These are phyloP conservation scores for Drosophila burlai DNA, from an alignment of 1,140 invertebrate species.

Conservation along the genomic window DNA sequence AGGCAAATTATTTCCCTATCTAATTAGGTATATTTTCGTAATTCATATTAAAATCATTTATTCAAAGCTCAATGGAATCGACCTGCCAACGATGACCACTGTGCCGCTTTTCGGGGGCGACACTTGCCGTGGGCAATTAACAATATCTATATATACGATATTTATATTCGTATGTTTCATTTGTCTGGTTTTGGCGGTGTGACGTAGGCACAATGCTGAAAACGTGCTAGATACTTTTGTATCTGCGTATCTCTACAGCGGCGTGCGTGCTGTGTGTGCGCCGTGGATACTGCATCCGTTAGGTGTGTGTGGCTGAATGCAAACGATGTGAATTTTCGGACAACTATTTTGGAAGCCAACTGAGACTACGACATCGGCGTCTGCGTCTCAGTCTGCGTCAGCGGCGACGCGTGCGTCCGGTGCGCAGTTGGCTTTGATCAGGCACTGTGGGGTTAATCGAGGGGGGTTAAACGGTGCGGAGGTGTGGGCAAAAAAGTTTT, in stretches of 20 bases:
- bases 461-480: not conserved
- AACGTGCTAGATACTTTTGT: constrained; percentile 73
- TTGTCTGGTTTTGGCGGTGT: constrained; percentile 72
- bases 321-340: constrained; percentile 75
- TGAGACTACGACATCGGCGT: constrained; percentile 7
- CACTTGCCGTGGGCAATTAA: constrained; percentile 74
- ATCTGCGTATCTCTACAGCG: constrained; percentile 46
- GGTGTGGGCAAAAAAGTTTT: constrained; percentile 34
- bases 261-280: constrained; percentile 36
- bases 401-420: constrained; percentile 70
- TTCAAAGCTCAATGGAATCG: constrained; percentile 22
- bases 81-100: constrained; percentile 21
- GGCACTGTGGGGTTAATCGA: constrained; percentile 18
- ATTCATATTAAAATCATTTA: not conserved
- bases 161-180: constrained; percentile 42
- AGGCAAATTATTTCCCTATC: not conserved
- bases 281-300: constrained; percentile 73
- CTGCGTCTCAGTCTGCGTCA: constrained; percentile 20
- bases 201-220: constrained; percentile 69
- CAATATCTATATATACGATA: constrained; percentile 50
- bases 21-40: not conserved
- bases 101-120: constrained; percentile 53
- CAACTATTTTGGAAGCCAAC: constrained; percentile 57
- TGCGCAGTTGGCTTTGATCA: constrained; percentile 79
- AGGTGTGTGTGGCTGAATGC: constrained; percentile 79